Conservation (phyloP, 2,888 invertebrate species). For the Smittia aterrima region DNA sequence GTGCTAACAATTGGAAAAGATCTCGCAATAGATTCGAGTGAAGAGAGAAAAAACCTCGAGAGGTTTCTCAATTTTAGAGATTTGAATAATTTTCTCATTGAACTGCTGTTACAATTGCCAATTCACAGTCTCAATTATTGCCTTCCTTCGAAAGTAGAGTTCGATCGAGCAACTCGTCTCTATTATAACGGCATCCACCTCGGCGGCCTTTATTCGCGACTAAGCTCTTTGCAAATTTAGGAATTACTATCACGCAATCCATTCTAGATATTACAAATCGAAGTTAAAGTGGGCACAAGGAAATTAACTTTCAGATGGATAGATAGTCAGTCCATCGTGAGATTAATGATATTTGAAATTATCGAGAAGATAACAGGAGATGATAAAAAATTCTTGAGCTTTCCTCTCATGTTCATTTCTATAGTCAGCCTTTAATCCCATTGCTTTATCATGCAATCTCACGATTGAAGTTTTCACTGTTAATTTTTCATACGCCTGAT, state of each 20-base stretch:
- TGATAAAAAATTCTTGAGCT: no score
- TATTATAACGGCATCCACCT: constrained; percentile 13
- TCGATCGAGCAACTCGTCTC: constrained; percentile 2
- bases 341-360: not conserved
- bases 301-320: not conserved
- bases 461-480: constrained; percentile 21
- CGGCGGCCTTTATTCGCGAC: not conserved
- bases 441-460: not conserved
- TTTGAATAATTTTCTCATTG: constrained; percentile 38
- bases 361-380: no score
- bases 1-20: constrained; percentile 9
- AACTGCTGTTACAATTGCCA: constrained; percentile 24
- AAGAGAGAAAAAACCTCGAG: not conserved
- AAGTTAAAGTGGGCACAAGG: constrained; percentile 25
- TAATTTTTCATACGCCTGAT: constrained; percentile 19
- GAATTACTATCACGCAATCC: constrained; percentile 34
- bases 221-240: constrained; percentile 14
- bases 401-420: no score
- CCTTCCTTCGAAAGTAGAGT: not conserved
- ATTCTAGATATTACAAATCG: constrained; percentile 6
- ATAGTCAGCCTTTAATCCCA: not conserved
- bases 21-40: constrained; percentile 1
- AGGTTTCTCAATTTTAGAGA: not conserved
- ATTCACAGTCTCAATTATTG: not conserved
- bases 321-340: not conserved